Evolutionary conservation across 2,797 vertebrate species (phyloP).

Genomic region (Stomatorhinus walkeri): DNA sequence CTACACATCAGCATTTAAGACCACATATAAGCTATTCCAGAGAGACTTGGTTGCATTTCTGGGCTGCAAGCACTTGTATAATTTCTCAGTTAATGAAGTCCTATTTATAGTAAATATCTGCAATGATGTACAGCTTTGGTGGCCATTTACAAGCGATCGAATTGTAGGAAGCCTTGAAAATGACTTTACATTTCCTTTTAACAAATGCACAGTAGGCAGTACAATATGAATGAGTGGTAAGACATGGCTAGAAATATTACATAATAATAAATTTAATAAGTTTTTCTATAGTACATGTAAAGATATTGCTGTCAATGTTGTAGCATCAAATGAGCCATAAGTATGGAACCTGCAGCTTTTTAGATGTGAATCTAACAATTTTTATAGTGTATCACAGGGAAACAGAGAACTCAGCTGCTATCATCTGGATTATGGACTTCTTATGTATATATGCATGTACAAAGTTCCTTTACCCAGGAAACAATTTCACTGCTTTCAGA

Average conservation of each 20-base stretch:
- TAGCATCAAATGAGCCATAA: neutral
- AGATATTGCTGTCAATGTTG: neutral
- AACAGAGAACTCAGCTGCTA: neutral
- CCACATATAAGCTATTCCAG: constrained; percentile 1
- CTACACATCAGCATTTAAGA: neutral
- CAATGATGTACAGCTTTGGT: neutral
- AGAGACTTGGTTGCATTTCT: neutral
- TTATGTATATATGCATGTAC: neutral
- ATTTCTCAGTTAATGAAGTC: neutral
- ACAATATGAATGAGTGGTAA: neutral
- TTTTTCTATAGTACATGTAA: neutral
- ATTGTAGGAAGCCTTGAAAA: neutral
- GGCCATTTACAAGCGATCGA: neutral
- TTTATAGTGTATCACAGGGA: neutral
- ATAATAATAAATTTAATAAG: neutral
- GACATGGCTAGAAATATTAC: neutral
- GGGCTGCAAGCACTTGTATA: neutral
- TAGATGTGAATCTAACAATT: neutral
- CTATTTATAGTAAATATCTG: neutral
- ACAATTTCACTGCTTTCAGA: neutral
- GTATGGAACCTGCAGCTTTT: neutral
- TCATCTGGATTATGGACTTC: neutral
- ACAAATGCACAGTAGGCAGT: neutral
- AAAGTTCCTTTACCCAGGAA: neutral
- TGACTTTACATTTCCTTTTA: neutral